phyloP scores from a whole-genome alignment of 2,888 invertebrate species.

The Diplazon laetatorius region DNA sequence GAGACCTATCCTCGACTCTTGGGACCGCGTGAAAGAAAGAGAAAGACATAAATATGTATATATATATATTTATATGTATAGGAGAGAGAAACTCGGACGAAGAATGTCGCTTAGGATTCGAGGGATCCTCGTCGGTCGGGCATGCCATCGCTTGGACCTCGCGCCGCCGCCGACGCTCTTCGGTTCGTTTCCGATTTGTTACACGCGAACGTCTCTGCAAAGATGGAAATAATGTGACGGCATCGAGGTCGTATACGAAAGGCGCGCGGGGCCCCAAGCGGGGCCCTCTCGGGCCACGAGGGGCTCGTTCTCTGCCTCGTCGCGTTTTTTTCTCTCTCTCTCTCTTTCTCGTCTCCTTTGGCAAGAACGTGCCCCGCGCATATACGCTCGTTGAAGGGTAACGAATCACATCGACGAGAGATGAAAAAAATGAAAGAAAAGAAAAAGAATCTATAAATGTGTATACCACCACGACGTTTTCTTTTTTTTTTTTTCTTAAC shows the following conservation, averaged over 20 bases:
- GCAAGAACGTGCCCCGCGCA: conserved; percentile 45
- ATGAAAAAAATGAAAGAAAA: no score
- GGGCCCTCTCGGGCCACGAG: not conserved
- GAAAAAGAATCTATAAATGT: conserved; percentile 14
- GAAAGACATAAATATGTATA: no score
- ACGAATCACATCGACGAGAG: conserved; percentile 61
- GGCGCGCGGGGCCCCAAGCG: not conserved
- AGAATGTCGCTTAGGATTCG: conserved; percentile 55
- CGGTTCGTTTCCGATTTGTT: conserved; percentile 71
- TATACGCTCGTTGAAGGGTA: conserved; percentile 60
- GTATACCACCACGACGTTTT: no score
- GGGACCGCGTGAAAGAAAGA: no score
- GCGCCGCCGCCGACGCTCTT: not conserved
- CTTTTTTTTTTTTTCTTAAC: no score
- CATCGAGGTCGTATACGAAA: conserved; percentile 60
- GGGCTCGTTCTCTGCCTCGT: conserved; percentile 49
- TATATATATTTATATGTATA: no score
- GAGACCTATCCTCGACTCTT: not conserved
- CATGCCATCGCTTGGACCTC: conserved; percentile 15
- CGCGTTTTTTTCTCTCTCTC: no score
- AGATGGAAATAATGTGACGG: conserved; percentile 67
- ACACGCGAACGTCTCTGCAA: conserved; percentile 72
- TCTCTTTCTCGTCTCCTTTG: conserved; percentile 7
- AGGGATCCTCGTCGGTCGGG: conserved; percentile 6
- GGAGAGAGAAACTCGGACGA: conserved; percentile 1